Evolutionary conservation across 2,113 vertebrate genomes (phyloP).

Genomic region (Ascaphus truei): DNA sequence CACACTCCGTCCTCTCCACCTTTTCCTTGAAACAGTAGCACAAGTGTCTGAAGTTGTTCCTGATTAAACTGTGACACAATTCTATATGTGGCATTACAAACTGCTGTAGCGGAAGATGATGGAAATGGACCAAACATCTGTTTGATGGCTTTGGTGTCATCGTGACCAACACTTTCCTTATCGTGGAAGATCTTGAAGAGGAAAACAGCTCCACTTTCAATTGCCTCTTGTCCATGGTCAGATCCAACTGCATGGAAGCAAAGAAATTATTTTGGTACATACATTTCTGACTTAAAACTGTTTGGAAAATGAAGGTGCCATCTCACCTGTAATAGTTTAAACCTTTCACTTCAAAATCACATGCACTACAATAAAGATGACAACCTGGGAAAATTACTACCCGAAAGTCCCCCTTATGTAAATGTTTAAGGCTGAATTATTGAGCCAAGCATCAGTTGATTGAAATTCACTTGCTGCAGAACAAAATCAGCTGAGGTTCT

Average conservation of each 20-base stretch:
- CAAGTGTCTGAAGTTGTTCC: slow-evolving; percentile 69
- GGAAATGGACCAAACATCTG: slow-evolving; percentile 96
- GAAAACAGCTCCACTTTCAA: slow-evolving; percentile 87
- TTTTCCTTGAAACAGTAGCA: slow-evolving; percentile 60
- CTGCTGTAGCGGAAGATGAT: slow-evolving; percentile 74
- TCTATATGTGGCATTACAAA: slow-evolving; percentile 68
- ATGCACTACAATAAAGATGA: slow-evolving; percentile 33
- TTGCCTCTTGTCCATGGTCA: slow-evolving; percentile 80
- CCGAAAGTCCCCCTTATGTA: slow-evolving; percentile 30
- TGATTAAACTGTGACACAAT: slow-evolving; percentile 70
- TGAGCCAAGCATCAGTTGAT: slow-evolving; percentile 17
- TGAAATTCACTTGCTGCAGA: slow-evolving; percentile 25
- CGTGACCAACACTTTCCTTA: slow-evolving; percentile 78
- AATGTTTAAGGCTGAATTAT: slow-evolving; percentile 34
- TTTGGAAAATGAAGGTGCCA: slow-evolving; percentile 23
- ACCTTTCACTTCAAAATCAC: slow-evolving; percentile 34
- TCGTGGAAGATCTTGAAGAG: slow-evolving; percentile 85
- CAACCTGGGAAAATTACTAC: slow-evolving; percentile 27
- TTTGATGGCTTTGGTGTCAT: slow-evolving; percentile 85
- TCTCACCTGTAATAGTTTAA: slow-evolving; percentile 12
- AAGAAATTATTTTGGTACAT: slow-evolving; percentile 32
- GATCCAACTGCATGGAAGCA: slow-evolving; percentile 74
- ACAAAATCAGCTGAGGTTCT: slow-evolving; percentile 18
- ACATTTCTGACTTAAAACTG: slow-evolving; percentile 29
- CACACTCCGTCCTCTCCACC: slow-evolving; percentile 42